A percentile compares a stretch with the other conserved stretches of the same genome.
Conservation (phyloP, 2,888 invertebrate species). For the Philopedon plagiatum region DNA sequence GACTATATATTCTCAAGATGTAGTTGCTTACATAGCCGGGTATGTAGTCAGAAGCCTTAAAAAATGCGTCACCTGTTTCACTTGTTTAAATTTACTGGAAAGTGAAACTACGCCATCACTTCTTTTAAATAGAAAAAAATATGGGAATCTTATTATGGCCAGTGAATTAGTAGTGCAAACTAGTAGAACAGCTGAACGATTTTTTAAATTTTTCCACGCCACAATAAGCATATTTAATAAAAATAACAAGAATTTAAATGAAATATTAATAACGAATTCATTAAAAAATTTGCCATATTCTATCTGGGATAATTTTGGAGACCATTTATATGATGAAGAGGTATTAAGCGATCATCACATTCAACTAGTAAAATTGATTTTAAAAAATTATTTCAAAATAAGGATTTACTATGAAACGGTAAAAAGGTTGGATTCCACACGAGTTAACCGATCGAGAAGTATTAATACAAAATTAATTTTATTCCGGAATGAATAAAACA, state of each 20-base stretch:
- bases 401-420: too few relatives aligned
- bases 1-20: too few relatives aligned
- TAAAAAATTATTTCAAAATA: too few relatives aligned
- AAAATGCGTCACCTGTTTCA: neutral
- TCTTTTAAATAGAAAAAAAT: neutral
- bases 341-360: too few relatives aligned
- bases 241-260: neutral
- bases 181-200: neutral
- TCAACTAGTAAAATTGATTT: too few relatives aligned
- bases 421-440: too few relatives aligned
- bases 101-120: neutral
- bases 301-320: neutral
- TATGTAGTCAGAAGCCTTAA: constrained; percentile 6
- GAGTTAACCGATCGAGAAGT: too few relatives aligned
- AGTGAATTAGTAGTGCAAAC: neutral
- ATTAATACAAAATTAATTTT: too few relatives aligned
- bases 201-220: neutral
- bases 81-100: neutral
- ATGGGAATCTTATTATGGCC: neutral
- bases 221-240: neutral
- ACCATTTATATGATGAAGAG: too few relatives aligned
- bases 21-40: too few relatives aligned
- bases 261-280: neutral
- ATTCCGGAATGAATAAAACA: too few relatives aligned
- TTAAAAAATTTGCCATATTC: neutral